Conservation (phyloP, 2,797 vertebrate species). For the Streptopelia turtur region DNA sequence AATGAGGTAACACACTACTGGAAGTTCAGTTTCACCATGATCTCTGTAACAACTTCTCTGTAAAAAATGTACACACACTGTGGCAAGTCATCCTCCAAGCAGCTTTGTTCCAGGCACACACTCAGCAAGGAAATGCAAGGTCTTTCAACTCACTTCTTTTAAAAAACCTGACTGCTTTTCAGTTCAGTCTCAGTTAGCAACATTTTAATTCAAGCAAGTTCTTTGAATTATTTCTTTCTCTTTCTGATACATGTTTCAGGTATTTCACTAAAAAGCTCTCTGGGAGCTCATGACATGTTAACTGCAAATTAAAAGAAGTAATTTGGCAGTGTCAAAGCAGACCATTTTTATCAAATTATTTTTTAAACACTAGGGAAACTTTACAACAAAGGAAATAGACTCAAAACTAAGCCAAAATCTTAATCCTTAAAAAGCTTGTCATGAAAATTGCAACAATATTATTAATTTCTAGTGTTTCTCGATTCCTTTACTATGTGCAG, state of each 20-base stretch:
- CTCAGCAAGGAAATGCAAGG: neutral
- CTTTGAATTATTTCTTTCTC: neutral
- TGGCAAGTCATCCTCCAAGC: neutral
- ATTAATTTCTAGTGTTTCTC: neutral
- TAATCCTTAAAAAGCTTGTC: neutral
- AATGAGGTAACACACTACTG: neutral
- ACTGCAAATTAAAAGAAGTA: neutral
- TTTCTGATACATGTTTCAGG: neutral
- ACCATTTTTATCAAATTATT: neutral
- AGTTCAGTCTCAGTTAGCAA: neutral
- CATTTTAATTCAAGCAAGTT: neutral
- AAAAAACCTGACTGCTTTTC: neutral
- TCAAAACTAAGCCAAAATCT: neutral
- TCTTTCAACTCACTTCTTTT: neutral
- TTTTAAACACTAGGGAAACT: neutral
- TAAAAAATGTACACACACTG: neutral
- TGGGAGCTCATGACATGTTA: neutral
- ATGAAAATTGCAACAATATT: neutral
- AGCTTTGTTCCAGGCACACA: neutral
- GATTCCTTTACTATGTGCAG: neutral
- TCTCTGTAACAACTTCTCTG: neutral
- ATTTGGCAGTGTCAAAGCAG: neutral
- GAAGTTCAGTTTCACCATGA: neutral
- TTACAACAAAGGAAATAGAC: neutral
- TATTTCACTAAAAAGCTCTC: neutral